A percentile compares a stretch with the other conserved stretches of the same genome.
Conservation (phyloP, 1,140 invertebrate genomes). For the Heliconius himera region DNA sequence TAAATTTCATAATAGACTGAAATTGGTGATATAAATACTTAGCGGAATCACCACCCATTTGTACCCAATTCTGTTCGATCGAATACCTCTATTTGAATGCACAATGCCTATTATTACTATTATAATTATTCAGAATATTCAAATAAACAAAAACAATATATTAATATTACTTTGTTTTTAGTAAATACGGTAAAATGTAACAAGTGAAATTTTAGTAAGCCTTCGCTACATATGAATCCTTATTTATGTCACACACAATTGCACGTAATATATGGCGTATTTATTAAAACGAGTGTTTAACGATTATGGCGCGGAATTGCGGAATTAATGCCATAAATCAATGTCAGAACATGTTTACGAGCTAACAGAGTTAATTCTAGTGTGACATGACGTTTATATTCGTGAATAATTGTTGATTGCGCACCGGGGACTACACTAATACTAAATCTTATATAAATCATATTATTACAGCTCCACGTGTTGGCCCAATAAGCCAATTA, state of each 20-base stretch:
- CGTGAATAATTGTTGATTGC: constrained; percentile 75
- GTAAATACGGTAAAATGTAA: constrained; percentile 5
- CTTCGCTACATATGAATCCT: constrained; percentile 31
- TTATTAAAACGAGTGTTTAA: constrained; percentile 70
- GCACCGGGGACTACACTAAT: constrained; percentile 33
- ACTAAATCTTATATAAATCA: constrained; percentile 30
- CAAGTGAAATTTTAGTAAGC: constrained; percentile 26
- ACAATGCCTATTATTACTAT: no score
- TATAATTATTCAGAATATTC: neutral
- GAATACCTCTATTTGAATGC: no score
- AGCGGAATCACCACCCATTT: no score
- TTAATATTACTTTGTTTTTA: neutral
- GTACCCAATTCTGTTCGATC: no score
- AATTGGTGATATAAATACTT: no score
- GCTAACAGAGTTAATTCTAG: constrained; percentile 77
- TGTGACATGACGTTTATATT: constrained; percentile 78
- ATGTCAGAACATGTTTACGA: constrained; percentile 78
- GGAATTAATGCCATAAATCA: constrained; percentile 78
- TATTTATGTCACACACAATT: constrained; percentile 36
- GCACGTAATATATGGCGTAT: constrained; percentile 47
- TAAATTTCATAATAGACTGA: no score
- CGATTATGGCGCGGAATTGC: constrained; percentile 64
- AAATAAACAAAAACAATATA: constrained; percentile 3
- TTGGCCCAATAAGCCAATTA: neutral
- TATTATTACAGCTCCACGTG: constrained; percentile 6